Evolutionary conservation across 2,888 invertebrate species (phyloP).

Genomic region (Crepidodera aurea): DNA sequence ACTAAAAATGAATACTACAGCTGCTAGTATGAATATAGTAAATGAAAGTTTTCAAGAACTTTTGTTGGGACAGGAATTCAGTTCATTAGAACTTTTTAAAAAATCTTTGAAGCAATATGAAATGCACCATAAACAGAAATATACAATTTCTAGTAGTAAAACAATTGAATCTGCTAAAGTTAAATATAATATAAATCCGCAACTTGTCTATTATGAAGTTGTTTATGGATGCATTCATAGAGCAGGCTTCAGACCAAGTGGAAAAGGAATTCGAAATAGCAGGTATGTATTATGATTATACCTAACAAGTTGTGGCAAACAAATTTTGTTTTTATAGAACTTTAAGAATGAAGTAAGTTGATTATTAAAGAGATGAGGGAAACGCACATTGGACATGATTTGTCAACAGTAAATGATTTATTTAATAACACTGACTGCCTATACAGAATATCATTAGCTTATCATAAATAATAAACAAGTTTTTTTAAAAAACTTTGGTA

Average conservation of each 20-base stretch:
- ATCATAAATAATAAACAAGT: background rate
- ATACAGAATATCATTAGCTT: background rate
- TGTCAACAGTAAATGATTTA: background rate
- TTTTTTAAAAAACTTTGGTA: too few species aligned
- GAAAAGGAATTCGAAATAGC: background rate
- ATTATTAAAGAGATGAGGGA: background rate
- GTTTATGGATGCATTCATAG: background rate
- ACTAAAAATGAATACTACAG: too few species aligned
- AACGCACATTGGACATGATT: background rate
- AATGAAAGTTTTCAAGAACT: too few species aligned
- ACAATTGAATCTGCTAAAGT: background rate
- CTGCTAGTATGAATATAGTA: too few species aligned
- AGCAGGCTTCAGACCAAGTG: background rate
- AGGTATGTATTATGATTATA: background rate
- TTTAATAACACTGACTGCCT: background rate
- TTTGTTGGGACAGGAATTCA: too few species aligned
- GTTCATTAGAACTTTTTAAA: too few species aligned
- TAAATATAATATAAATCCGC: background rate
- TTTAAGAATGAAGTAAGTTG: background rate
- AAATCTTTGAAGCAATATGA: too few species aligned
- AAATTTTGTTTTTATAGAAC: background rate
- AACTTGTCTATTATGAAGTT: background rate
- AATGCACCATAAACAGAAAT: too few species aligned
- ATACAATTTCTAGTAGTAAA: too few species aligned
- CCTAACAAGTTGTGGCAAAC: background rate